Evolutionary conservation across 2,888 invertebrate genomes (phyloP).

Genomic region (Epicampocera succincta): DNA sequence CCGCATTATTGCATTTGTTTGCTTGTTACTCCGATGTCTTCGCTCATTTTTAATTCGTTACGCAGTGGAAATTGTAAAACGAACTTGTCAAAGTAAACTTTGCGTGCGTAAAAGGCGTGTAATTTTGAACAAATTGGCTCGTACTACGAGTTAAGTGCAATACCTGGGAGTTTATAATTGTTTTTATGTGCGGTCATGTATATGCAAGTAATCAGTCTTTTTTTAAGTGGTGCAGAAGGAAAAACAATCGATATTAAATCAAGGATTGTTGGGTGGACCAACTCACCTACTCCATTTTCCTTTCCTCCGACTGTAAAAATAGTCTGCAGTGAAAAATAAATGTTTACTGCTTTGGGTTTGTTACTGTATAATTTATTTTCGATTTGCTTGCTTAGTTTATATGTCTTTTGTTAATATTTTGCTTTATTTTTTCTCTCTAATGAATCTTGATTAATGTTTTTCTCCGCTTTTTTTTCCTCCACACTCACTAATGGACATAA

Average conservation of each 20-base stretch:
- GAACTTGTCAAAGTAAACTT: too few relatives aligned
- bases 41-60: too few relatives aligned
- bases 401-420: slow-evolving; percentile 34
- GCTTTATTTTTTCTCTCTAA: slow-evolving; percentile 34
- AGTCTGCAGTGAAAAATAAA: background rate
- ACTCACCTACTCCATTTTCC: slow-evolving; percentile 3
- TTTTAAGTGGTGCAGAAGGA: too few relatives aligned
- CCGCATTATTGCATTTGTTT: too few relatives aligned
- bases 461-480: slow-evolving; percentile 18
- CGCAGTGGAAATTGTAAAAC: too few relatives aligned
- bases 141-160: too few relatives aligned
- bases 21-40: too few relatives aligned
- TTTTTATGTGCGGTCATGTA: too few relatives aligned
- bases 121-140: too few relatives aligned
- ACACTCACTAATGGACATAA: slow-evolving; percentile 43
- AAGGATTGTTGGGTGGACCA: background rate
- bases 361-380: slow-evolving; percentile 4
- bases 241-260: background rate
- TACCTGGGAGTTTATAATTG: too few relatives aligned
- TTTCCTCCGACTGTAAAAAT: background rate
- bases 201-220: too few relatives aligned
- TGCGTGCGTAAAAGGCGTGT: too few relatives aligned
- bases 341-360: slow-evolving; percentile 17
- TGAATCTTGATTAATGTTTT: slow-evolving; percentile 58
- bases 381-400: slow-evolving; percentile 29